Evolutionary conservation across 2,797 vertebrate genomes (phyloP).

Genomic region (Lates japonicus): DNA sequence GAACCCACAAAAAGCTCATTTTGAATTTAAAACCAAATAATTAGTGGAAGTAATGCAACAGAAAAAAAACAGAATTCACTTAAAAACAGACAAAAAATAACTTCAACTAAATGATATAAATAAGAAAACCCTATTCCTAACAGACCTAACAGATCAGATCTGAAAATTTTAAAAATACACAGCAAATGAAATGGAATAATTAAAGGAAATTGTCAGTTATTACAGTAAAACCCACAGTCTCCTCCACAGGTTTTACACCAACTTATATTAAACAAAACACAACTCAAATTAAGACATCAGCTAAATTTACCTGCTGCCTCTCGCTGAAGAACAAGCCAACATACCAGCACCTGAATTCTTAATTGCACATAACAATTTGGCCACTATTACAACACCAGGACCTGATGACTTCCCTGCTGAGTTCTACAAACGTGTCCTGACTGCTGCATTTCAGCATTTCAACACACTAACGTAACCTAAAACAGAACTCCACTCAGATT

Average conservation of each 20-base stretch:
- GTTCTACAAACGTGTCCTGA: neutral
- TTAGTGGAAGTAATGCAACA: neutral
- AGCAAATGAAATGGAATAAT: neutral
- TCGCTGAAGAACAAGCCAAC: neutral
- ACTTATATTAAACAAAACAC: neutral
- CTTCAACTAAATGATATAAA: neutral
- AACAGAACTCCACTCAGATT: neutral
- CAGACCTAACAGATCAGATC: neutral
- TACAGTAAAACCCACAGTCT: neutral
- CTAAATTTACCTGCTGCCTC: neutral
- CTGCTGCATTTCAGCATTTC: neutral
- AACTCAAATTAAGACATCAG: neutral
- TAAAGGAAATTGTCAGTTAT: neutral
- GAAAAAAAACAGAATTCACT: neutral
- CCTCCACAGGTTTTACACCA: neutral
- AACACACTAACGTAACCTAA: neutral
- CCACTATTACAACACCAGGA: neutral
- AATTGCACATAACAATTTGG: neutral
- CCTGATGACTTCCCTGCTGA: neutral
- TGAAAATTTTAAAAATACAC: neutral
- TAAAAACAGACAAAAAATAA: neutral
- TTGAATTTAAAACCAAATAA: constrained; percentile 11
- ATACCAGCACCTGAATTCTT: neutral
- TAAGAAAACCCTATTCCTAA: neutral
- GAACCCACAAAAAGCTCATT: neutral